These are phyloP conservation scores for Myiotriccus ornatus DNA, from an alignment of 2,797 vertebrate species.

Conservation along the genomic window DNA sequence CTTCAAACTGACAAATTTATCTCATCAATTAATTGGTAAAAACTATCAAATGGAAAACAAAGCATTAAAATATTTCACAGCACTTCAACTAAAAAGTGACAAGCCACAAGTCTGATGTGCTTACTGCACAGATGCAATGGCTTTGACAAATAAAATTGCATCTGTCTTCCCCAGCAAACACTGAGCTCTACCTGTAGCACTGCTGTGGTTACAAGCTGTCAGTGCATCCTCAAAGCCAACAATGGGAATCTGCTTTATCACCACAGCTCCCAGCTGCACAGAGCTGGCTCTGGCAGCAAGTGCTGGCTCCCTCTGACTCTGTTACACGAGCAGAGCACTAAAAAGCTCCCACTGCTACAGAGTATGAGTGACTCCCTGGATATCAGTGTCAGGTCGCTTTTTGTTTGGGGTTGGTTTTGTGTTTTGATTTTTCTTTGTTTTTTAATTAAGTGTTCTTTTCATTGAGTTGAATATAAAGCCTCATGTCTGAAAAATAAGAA, in stretches of 20 bases:
- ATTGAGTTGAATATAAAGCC: background rate
- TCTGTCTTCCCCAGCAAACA: background rate
- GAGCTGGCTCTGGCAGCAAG: background rate
- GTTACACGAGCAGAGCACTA: background rate
- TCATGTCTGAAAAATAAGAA: background rate
- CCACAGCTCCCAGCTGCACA: background rate
- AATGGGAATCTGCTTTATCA: too few species aligned
- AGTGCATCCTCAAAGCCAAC: background rate
- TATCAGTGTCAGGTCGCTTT: accelerated
- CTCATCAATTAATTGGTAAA: background rate
- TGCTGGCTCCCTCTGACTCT: accelerated
- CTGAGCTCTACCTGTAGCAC: background rate
- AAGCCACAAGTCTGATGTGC: background rate
- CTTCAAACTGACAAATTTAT: background rate
- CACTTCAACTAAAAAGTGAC: background rate
- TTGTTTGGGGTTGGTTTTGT: background rate
- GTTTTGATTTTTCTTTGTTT: background rate
- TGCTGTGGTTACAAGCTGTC: background rate
- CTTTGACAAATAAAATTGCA: background rate
- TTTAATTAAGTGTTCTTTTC: background rate
- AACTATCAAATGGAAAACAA: background rate
- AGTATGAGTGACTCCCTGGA: accelerated
- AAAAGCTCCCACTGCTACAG: background rate
- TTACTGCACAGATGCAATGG: background rate
- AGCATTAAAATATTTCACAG: background rate